Evolutionary conservation across 37 sponge, comb jelly and placozoan species (phyloP).

Genomic region (Corticium candelabrum): DNA sequence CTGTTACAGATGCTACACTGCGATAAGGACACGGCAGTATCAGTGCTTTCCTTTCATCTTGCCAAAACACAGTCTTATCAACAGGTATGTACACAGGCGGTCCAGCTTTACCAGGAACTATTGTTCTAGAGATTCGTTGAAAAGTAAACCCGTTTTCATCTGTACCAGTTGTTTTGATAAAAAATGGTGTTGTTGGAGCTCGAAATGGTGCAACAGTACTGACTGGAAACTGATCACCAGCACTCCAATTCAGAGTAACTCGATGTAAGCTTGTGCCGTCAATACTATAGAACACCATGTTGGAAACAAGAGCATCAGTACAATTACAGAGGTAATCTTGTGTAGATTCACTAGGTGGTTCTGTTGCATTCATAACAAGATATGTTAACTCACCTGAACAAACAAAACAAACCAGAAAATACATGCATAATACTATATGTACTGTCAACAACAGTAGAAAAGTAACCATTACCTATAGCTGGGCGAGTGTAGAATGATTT

Average conservation of each 20-base stretch:
- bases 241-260: neutral
- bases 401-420: too few relatives aligned
- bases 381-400: neutral
- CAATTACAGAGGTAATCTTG: neutral
- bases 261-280: too few relatives aligned
- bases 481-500: neutral
- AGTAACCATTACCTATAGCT: too few relatives aligned
- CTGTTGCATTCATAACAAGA: neutral
- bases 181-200: neutral
- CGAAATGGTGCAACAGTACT: neutral
- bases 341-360: neutral
- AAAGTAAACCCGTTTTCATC: neutral
- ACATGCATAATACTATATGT: too few relatives aligned
- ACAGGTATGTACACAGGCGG: neutral
- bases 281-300: neutral
- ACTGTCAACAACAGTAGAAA: too few relatives aligned
- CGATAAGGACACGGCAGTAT: neutral
- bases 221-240: neutral
- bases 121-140: neutral
- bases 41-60: neutral
- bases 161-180: neutral
- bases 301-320: neutral
- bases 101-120: neutral
- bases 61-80: neutral
- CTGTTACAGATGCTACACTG: neutral